Percentiles rank a stretch among this genome's conserved stretches.
Evolutionary conservation across 2,888 invertebrate species (phyloP).

Genomic region (Drosophila planitibia): DNA sequence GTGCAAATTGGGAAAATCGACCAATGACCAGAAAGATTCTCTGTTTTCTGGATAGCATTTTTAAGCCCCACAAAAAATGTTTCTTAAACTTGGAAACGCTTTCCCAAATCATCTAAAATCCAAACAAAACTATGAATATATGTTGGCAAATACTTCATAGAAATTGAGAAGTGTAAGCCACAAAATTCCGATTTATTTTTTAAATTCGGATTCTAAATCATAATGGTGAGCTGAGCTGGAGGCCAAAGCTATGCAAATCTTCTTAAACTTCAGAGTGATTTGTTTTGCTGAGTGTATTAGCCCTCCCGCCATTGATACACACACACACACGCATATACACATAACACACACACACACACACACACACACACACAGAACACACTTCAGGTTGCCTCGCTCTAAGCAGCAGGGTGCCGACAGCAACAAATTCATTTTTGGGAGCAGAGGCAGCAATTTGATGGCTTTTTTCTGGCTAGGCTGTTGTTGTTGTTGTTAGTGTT

Average conservation of each 20-base stretch:
- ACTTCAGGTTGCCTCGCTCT: slow-evolving; percentile 15
- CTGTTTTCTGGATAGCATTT: background rate
- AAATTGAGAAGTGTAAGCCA: background rate
- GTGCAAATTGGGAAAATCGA: background rate
- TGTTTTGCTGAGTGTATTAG: background rate
- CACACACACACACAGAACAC: slow-evolving; percentile 1
- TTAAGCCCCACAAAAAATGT: background rate
- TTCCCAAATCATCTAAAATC: background rate
- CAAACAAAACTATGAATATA: background rate
- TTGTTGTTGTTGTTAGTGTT: slow-evolving; percentile 25
- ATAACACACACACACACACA: background rate
- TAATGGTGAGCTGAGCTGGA: background rate
- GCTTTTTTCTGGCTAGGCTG: slow-evolving; percentile 25
- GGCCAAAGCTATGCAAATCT: background rate
- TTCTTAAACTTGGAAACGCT: background rate
- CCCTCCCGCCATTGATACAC: no score
- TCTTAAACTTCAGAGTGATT: background rate
- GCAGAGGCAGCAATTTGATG: slow-evolving; percentile 33
- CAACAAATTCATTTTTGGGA: slow-evolving; percentile 28
- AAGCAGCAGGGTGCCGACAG: slow-evolving; percentile 57
- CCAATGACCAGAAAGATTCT: background rate
- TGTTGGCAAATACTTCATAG: background rate
- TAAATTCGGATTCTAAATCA: background rate
- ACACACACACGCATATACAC: background rate
- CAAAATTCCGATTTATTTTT: background rate